These are phyloP conservation scores for Vicugna pacos DNA, from an alignment of 2,113 vertebrate species.

Conservation along the genomic window DNA sequence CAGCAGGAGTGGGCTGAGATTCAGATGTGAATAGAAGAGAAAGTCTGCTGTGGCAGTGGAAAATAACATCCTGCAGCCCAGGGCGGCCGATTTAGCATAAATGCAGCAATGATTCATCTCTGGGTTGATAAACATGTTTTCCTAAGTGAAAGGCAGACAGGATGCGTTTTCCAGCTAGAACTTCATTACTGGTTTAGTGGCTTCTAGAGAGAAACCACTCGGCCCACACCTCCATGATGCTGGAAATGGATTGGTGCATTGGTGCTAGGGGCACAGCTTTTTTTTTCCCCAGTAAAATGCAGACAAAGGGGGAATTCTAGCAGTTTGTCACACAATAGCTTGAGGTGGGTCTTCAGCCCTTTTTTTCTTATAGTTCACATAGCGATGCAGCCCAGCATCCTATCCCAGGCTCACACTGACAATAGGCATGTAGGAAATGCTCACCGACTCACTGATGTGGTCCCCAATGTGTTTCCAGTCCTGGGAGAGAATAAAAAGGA, in stretches of 20 bases:
- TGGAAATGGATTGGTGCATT: not conserved
- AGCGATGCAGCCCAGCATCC: not conserved
- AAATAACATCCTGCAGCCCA: not conserved
- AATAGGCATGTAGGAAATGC: not conserved
- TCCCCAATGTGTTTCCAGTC: not conserved
- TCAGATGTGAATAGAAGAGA: constrained; percentile 61
- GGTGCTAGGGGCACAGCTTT: not conserved
- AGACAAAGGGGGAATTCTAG: not conserved
- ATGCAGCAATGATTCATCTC: constrained; percentile 59
- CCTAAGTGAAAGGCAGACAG: constrained; percentile 54
- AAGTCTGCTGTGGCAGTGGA: constrained; percentile 42
- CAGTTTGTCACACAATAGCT: not conserved
- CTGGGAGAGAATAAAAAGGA: not conserved
- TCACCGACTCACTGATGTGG: not conserved
- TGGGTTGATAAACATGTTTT: constrained; percentile 65
- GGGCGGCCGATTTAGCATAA: not conserved
- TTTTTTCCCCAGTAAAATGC: not conserved
- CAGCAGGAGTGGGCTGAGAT: constrained; percentile 9
- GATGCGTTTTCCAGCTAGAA: not conserved
- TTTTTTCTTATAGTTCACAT: not conserved
- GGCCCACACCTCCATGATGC: not conserved
- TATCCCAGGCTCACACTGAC: not conserved
- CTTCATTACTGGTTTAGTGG: not conserved
- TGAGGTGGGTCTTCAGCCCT: not conserved
- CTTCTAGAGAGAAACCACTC: not conserved